These are phyloP conservation scores for Butorides virescens DNA, from an alignment of 2,113 vertebrate genomes.

Conservation along the genomic window DNA sequence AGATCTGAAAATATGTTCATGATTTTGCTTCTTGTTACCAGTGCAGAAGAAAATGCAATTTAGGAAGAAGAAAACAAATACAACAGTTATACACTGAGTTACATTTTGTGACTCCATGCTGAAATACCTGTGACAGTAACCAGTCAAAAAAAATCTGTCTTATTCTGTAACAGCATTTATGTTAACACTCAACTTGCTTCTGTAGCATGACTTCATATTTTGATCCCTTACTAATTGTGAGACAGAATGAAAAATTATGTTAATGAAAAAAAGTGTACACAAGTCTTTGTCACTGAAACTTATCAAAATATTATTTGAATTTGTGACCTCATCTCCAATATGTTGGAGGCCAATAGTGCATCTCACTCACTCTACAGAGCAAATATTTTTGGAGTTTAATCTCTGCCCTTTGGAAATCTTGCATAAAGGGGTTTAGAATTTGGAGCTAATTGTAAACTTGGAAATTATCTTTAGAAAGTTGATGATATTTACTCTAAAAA, in stretches of 20 bases:
- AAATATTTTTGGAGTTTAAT: neutral
- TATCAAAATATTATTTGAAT: neutral
- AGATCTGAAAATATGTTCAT: neutral
- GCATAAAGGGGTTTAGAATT: neutral
- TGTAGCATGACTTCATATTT: neutral
- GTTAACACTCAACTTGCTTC: neutral
- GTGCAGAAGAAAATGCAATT: neutral
- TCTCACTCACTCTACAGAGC: neutral
- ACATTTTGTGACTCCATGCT: neutral
- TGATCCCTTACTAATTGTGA: neutral
- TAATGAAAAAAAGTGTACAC: neutral
- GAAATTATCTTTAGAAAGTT: neutral
- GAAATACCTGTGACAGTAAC: neutral
- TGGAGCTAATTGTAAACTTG: neutral
- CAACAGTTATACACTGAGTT: neutral
- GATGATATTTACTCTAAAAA: neutral
- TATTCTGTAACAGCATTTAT: neutral
- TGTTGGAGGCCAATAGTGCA: neutral
- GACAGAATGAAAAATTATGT: neutral
- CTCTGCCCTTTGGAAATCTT: neutral
- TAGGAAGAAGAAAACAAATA: neutral
- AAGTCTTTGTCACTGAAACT: neutral
- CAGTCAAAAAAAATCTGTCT: neutral
- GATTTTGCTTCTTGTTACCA: neutral
- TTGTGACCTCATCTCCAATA: neutral